Evolutionary conservation across 1,140 invertebrate species (phyloP), one percentile per base, ranked within the genome.

Genomic region (Bombus confusus): DNA sequence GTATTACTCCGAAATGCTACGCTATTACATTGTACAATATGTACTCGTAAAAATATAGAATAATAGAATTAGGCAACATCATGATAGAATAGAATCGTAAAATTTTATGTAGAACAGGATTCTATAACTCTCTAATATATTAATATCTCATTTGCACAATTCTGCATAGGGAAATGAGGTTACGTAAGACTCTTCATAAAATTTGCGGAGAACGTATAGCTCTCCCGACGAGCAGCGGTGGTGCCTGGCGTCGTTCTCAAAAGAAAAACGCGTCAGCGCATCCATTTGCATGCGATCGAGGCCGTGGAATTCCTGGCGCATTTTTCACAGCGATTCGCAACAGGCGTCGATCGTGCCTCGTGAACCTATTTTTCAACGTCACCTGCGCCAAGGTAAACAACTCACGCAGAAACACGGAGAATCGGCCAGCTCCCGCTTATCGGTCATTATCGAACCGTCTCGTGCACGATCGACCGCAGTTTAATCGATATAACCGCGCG

Each of bases 231-330:
- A 25, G 66, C 47, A 31, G 28, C 57, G 57, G 34, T 34, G 57
- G 34, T 34, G 57, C 28, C 75, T 22, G 28, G 25, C 57, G 28
- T 62, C 28, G 75, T 59, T 64, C n/a, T 6, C 18, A 18, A 66
- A 66, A 78, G 73, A 71, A 89, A 79, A 82, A 69, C 47, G 47
- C 71, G 75, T 25, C 13, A 25, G 34, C 68, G 34, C 68, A n/a
- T 57, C 47, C 68, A 75, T 88, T 86, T 89, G 88, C 87, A 89
- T 76, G 64, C 69, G 62, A 69, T 78, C 86, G 78, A 84, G 84
- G 85, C 18, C 66, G 57, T 22, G 52, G 57, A 73, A 43, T 78
- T 41, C 37, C 69, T 64, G 37, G 62, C 57, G 43, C 52, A 79
- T 80, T 84, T 84, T 80, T 84, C 83, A 79, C n/a, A 28, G 41